Conservation (phyloP, 1,140 invertebrate species). For the Drosophila obscura region DNA sequence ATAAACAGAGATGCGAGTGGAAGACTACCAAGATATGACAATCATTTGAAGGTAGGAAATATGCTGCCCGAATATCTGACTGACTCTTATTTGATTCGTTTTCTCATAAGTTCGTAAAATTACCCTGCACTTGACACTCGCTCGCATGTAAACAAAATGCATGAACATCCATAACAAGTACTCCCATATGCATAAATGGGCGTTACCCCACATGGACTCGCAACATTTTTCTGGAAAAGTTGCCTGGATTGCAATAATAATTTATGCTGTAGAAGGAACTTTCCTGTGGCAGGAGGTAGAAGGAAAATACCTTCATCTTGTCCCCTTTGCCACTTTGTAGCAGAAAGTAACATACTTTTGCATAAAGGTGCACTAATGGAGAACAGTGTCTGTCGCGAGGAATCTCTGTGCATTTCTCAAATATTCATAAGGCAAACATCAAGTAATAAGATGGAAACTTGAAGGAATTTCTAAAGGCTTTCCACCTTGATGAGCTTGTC, state of each 20-base stretch:
- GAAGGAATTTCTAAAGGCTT: constrained; percentile 16
- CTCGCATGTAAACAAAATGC: background rate
- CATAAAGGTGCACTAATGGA: constrained; percentile 41
- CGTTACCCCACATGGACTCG: constrained; percentile 2
- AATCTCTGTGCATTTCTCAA: constrained; percentile 28
- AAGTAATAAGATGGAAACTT: constrained; percentile 28
- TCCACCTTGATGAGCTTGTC: constrained; percentile 39
- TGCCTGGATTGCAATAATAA: constrained; percentile 14
- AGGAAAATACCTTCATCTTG: constrained; percentile 19
- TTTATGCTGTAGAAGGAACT: constrained; percentile 11
- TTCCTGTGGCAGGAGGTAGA: background rate
- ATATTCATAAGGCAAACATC: constrained; percentile 42
- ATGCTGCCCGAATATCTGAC: too few species aligned
- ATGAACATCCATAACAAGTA: constrained; percentile 8
- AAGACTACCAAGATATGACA: too few species aligned
- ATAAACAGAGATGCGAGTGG: constrained; percentile 18
- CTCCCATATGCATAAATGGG: background rate
- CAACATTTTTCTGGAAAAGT: background rate
- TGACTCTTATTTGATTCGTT: too few species aligned
- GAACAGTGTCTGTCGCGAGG: constrained; percentile 7
- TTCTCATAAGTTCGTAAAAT: too few species aligned
- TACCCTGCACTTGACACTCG: too few species aligned
- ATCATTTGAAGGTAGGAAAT: too few species aligned
- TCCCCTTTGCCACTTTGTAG: constrained; percentile 21
- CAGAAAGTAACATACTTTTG: constrained; percentile 11